These are phyloP conservation scores for Lepidotrigona ventralis DNA, from an alignment of 1,140 invertebrate genomes.

Conservation along the genomic window DNA sequence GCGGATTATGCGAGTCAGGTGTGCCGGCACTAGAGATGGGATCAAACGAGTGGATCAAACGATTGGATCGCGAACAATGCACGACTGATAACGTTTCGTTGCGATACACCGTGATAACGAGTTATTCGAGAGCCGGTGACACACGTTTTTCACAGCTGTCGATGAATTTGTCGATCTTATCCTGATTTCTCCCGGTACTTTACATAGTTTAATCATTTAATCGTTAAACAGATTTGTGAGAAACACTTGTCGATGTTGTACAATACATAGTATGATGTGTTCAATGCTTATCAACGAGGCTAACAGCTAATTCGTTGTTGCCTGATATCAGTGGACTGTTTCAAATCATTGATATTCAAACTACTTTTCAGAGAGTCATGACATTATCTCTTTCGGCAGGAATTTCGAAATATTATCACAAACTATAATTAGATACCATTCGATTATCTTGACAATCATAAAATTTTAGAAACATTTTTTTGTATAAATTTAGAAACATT, in stretches of 20 bases:
- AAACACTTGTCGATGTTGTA: neutral
- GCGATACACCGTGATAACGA: too few species aligned
- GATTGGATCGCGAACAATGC: conserved; percentile 31
- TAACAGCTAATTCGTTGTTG: neutral
- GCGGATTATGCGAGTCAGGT: conserved; percentile 45
- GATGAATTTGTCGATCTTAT: neutral
- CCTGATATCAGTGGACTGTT: neutral
- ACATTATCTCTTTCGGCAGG: neutral
- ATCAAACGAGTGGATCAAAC: conserved; percentile 25
- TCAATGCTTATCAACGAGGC: neutral
- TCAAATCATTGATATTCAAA: neutral
- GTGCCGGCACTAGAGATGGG: conserved; percentile 38
- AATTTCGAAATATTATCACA: neutral
- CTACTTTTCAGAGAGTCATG: neutral
- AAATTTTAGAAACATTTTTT: too few species aligned
- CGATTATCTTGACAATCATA: too few species aligned
- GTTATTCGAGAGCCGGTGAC: neutral
- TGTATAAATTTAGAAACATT: too few species aligned
- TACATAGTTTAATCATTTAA: neutral
- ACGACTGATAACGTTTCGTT: neutral
- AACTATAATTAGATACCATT: neutral
- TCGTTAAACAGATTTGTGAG: neutral
- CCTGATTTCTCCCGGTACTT: neutral
- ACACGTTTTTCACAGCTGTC: too few species aligned
- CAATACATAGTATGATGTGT: neutral